phyloP scores from a whole-genome alignment of 2,888 invertebrate species.

The Melinaea marsaeus region DNA sequence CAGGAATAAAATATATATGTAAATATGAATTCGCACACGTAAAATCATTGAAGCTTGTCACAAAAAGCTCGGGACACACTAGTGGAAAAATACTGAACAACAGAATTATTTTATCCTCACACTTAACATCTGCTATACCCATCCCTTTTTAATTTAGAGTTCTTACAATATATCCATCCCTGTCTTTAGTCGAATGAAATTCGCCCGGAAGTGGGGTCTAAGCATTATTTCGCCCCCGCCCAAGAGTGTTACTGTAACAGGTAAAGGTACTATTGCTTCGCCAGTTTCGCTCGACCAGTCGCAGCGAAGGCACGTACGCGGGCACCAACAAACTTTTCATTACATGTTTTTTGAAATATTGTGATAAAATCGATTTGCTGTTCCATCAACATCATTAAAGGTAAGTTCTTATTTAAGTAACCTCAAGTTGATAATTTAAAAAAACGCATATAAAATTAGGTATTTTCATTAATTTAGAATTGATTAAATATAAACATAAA shows the following conservation, averaged over 20 bases:
- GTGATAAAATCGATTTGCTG: conserved; percentile 14
- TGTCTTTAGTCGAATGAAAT: conserved; percentile 9
- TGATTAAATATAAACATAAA: neutral
- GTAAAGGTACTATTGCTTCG: conserved; percentile 52
- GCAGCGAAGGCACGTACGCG: conserved; percentile 26
- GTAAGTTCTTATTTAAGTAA: conserved; percentile 16
- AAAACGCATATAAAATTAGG: neutral
- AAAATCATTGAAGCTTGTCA: conserved; percentile 8
- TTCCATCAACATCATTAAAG: conserved; percentile 2
- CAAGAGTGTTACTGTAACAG: conserved; percentile 55
- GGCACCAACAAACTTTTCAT: conserved; percentile 6
- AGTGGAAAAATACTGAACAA: neutral
- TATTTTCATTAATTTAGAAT: neutral
- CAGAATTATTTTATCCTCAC: neutral
- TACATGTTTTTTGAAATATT: conserved; percentile 27
- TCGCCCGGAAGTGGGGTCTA: conserved; percentile 10
- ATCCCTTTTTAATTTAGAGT: conserved; percentile 4
- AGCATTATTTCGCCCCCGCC: conserved; percentile 22
- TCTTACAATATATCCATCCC: conserved; percentile 9
- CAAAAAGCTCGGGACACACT: conserved; percentile 6
- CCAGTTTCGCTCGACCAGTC: conserved; percentile 36
- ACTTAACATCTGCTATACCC: conserved; percentile 2
- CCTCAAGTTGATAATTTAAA: neutral
- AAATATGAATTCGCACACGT: conserved; percentile 4
- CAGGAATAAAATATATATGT: neutral